Percentiles rank a stretch among this genome's conserved stretches.
These are phyloP conservation scores for Astreopora myriophthalma DNA, from an alignment of 64 coral and sea anemone species.

Conservation along the genomic window DNA sequence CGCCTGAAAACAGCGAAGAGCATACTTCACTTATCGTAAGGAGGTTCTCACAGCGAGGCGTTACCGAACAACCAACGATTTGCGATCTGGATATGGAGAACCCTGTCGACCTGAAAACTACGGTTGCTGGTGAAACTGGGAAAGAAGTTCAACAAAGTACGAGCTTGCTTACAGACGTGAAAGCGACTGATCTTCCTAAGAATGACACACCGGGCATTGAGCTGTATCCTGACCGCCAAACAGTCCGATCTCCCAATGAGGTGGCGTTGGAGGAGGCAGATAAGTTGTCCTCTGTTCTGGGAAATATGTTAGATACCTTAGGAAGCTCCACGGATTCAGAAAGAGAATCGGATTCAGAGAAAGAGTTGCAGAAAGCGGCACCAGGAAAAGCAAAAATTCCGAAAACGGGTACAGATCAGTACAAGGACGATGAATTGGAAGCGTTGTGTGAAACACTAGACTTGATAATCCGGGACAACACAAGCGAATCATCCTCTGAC, in stretches of 20 bases:
- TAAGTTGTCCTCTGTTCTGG: slow-evolving; percentile 11
- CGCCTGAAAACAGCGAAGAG: background rate
- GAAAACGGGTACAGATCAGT: background rate
- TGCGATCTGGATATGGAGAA: slow-evolving; percentile 29
- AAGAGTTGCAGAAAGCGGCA: background rate
- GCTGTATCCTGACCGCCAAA: background rate
- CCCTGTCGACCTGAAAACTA: background rate
- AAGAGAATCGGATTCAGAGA: slow-evolving; percentile 1
- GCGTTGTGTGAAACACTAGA: slow-evolving; percentile 11
- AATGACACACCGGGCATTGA: background rate
- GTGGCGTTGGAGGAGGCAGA: slow-evolving; percentile 15
- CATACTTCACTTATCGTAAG: background rate
- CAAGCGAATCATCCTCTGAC: slow-evolving; percentile 16
- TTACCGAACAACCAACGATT: background rate
- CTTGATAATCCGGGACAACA: slow-evolving; percentile 22
- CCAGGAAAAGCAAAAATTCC: background rate
- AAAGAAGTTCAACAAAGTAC: background rate
- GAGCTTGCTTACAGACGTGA: background rate
- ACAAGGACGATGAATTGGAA: slow-evolving; percentile 5
- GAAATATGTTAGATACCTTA: background rate
- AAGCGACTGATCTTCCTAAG: background rate
- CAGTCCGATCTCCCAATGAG: background rate
- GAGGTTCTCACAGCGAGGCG: background rate
- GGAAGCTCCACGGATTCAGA: slow-evolving; percentile 1
- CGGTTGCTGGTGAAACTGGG: background rate